These are phyloP conservation scores for Calcarius lapponicus DNA, from an alignment of 2,797 vertebrate genomes.

Conservation along the genomic window DNA sequence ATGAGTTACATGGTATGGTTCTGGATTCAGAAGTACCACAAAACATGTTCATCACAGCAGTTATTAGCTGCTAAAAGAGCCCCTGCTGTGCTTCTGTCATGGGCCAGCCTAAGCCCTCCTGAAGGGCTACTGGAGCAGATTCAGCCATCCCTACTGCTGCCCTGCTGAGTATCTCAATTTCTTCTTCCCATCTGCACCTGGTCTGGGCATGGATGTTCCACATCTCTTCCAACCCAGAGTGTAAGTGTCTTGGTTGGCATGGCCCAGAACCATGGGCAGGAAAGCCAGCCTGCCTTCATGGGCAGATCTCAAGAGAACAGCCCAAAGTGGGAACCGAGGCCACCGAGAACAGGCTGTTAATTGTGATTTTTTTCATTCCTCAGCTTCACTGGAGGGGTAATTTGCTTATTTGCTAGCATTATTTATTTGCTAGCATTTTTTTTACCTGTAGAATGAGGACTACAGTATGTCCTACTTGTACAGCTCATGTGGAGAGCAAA, in stretches of 20 bases:
- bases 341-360: not conserved
- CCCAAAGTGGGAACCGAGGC: too few species aligned
- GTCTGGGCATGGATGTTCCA: fast-evolving
- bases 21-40: not conserved
- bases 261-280: not conserved
- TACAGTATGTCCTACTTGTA: not conserved
- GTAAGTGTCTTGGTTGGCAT: fast-evolving
- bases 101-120: not conserved
- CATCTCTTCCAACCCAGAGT: not conserved
- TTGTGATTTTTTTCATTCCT: not conserved
- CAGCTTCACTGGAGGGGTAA: not conserved
- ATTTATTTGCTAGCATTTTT: not conserved
- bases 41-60: not conserved
- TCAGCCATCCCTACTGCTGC: fast-evolving
- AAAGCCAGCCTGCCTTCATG: not conserved
- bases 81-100: fast-evolving
- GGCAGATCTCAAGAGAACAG: not conserved
- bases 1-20: not conserved
- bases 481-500: not conserved
- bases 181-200: not conserved
- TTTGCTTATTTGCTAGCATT: not conserved
- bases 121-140: not conserved
- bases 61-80: not conserved
- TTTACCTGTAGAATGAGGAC: not conserved
- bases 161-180: fast-evolving